phyloP scores from a whole-genome alignment of 1,140 invertebrate species.

The Lysiphlebus fabarum region DNA sequence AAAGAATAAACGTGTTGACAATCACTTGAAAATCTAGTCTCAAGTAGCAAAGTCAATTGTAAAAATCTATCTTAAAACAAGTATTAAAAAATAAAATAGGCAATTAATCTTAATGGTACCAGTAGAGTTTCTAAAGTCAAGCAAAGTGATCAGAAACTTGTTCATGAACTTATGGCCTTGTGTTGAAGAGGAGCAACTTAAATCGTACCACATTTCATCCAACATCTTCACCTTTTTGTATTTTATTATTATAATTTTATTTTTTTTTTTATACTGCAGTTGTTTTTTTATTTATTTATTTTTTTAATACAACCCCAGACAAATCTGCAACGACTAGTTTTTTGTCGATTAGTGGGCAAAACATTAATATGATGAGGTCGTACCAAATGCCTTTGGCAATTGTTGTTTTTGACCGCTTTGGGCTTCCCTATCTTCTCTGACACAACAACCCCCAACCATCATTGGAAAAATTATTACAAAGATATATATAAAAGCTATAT shows the following conservation, averaged over 20 bases:
- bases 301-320: constrained; percentile 31
- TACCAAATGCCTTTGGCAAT: constrained; percentile 31
- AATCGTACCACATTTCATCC: constrained; percentile 14
- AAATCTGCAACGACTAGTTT: constrained; percentile 42
- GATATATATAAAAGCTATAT: neutral
- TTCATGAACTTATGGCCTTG: constrained; percentile 42
- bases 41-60: no score
- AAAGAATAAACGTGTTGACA: no score
- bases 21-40: no score
- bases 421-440: neutral
- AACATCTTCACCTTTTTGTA: constrained; percentile 11
- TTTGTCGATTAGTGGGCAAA: constrained; percentile 44
- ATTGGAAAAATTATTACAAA: constrained; percentile 17
- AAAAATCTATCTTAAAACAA: no score
- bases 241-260: constrained; percentile 10
- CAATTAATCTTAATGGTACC: neutral
- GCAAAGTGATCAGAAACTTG: constrained; percentile 19
- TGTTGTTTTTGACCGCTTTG: constrained; percentile 14
- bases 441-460: neutral
- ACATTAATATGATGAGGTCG: constrained; percentile 40
- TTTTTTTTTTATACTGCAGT: constrained; percentile 28
- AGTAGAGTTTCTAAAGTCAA: neutral
- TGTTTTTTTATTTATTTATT: constrained; percentile 20
- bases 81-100: no score
- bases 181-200: constrained; percentile 31